A percentile compares a stretch with the other conserved stretches of the same genome.
Conservation (phyloP, 2,888 invertebrate species). For the Macropis europaea region DNA sequence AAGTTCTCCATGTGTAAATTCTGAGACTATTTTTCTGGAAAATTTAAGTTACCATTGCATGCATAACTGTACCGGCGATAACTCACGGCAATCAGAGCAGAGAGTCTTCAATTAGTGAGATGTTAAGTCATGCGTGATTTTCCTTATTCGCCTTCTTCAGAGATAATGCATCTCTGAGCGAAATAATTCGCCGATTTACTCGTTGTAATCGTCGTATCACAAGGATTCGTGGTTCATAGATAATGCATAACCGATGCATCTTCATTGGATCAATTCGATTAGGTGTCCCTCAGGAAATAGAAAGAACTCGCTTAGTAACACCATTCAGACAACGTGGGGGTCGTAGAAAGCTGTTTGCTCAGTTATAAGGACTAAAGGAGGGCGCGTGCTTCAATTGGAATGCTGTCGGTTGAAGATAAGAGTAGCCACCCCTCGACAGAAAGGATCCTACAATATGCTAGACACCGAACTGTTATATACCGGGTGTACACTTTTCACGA, state of each 20-base stretch:
- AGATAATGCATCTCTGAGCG: too few species aligned
- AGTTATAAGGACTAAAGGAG: constrained; percentile 48
- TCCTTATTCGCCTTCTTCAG: not conserved
- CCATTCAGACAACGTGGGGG: constrained; percentile 64
- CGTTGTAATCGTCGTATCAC: not conserved
- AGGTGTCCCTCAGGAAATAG: constrained; percentile 35
- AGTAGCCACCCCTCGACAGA: constrained; percentile 63
- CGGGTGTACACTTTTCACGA: constrained; percentile 42
- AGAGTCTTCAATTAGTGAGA: not conserved
- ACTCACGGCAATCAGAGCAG: not conserved
- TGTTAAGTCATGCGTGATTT: not conserved
- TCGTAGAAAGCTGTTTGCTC: constrained; percentile 47
- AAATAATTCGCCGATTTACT: not conserved
- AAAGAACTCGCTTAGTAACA: constrained; percentile 66
- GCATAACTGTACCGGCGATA: not conserved
- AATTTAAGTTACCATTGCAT: too few species aligned
- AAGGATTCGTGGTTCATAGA: not conserved
- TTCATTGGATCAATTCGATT: constrained; percentile 32
- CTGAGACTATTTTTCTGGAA: not conserved
- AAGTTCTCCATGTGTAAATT: not conserved
- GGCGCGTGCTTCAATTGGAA: constrained; percentile 68
- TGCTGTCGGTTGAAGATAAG: constrained; percentile 75
- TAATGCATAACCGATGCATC: constrained; percentile 8
- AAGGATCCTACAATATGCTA: constrained; percentile 69
- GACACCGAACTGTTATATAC: constrained; percentile 46